phyloP scores from a whole-genome alignment of 2,797 vertebrate genomes.

The Melanotaenia boesemani region DNA sequence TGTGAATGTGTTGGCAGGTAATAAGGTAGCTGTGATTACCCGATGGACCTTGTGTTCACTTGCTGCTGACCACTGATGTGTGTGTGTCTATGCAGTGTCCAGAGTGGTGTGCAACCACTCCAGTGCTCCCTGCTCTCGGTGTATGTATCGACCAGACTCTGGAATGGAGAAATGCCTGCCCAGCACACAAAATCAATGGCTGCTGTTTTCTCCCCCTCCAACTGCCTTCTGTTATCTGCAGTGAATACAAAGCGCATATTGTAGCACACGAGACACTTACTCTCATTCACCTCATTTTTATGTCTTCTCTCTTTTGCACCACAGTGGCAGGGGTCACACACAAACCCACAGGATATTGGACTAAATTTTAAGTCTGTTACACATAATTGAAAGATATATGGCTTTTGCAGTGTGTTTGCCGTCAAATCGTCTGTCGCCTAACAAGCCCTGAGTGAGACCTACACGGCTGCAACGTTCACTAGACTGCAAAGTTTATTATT shows the following conservation, averaged over 20 bases:
- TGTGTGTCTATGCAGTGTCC: constrained; percentile 49
- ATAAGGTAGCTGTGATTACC: constrained; percentile 74
- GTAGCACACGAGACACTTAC: constrained; percentile 57
- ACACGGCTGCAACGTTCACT: constrained; percentile 36
- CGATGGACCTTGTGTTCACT: constrained; percentile 69
- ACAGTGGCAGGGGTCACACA: constrained; percentile 26
- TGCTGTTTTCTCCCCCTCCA: constrained; percentile 75
- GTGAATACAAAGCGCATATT: constrained; percentile 78
- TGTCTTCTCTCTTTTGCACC: constrained; percentile 35
- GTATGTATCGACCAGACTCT: constrained; percentile 81
- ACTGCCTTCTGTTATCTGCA: constrained; percentile 76
- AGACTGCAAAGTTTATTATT: constrained; percentile 67
- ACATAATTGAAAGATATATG: constrained; percentile 67
- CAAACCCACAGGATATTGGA: constrained; percentile 52
- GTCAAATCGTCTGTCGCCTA: constrained; percentile 39
- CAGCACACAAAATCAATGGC: constrained; percentile 86
- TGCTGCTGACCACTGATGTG: constrained; percentile 53
- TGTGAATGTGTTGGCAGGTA: constrained; percentile 46
- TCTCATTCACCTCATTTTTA: constrained; percentile 61
- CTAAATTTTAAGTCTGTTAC: constrained; percentile 65
- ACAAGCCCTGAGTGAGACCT: constrained; percentile 48
- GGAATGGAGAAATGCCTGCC: constrained; percentile 83
- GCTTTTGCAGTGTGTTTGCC: constrained; percentile 32
- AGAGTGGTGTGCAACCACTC: constrained; percentile 63
- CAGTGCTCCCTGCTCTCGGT: constrained; percentile 55